phyloP scores from a whole-genome alignment of 2,888 invertebrate genomes.

The Celastrina argiolus region DNA sequence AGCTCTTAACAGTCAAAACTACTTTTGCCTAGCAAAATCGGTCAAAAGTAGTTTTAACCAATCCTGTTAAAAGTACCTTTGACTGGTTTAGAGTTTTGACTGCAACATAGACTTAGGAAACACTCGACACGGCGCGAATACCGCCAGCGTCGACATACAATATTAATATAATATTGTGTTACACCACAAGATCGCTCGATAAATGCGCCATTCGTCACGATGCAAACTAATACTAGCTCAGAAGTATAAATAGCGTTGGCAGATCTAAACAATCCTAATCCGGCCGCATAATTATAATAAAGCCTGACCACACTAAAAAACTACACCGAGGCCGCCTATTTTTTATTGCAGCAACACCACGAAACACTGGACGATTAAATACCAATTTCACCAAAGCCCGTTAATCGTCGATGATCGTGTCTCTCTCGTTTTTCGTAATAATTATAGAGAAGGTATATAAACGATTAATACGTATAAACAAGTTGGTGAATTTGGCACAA shows the following conservation, averaged over 20 bases:
- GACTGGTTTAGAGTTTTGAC: no score
- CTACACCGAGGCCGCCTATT: no score
- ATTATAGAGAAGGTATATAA: no score
- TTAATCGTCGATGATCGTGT: no score
- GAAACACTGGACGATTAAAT: background rate
- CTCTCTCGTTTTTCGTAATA: no score
- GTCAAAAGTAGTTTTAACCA: no score
- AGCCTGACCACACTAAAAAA: background rate
- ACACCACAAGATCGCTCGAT: background rate
- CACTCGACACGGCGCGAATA: background rate
- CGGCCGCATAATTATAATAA: background rate
- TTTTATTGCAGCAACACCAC: background rate
- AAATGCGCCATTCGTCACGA: background rate
- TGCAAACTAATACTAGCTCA: background rate
- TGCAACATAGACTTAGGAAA: background rate
- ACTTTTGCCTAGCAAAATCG: no score
- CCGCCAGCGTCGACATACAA: background rate
- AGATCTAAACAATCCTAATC: constrained; percentile 17
- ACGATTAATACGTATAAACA: no score
- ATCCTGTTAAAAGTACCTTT: no score
- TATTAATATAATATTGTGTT: constrained; percentile 6
- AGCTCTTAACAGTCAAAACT: no score
- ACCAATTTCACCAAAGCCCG: no score
- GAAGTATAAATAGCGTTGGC: constrained; percentile 21
- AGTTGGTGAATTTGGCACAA: no score